Evolutionary conservation across 2,113 vertebrate species (phyloP), one percentile per base, ranked within the genome.

Genomic region (Toxotes chatareus): DNA sequence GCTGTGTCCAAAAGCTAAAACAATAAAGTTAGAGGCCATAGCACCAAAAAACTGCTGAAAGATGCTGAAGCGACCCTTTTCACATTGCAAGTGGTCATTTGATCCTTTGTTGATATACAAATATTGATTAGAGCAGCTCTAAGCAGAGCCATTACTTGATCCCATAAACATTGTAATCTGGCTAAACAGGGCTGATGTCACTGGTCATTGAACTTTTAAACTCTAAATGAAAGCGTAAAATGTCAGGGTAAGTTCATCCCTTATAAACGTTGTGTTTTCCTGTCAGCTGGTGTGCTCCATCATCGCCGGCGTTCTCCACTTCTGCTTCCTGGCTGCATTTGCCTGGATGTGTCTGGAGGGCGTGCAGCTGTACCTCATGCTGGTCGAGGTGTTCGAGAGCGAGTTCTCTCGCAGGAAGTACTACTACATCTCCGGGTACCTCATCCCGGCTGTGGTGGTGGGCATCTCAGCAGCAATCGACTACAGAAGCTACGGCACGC

Each of bases 331-430:
- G 94, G 97, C 98, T 4, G 97, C 97, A n/a, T 99, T 99, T 91
- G 95, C 97, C 84, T 99, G 98, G 98, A 99, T 99, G 97, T 99
- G 98, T 89, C 93, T 99, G 91, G 98, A 99, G 95, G 98, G 97
- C 59, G 97, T 99, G 63, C 98, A 99, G 92, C 97, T 99, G 83
- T 99, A 99, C 93, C 95, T 99, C 88, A 98, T 99, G 98, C 95
- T 99, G 92, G 97, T 99, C 32, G 98, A 99, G 93, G 98, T 99
- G 85, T 99, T 99, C 69, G 98, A 99, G 93, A 99, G 98, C 88
- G 98, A 99, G 94, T 98, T 97, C 95, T 99, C 98, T 40, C 97
- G 98, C 89, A 96, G 97, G 89, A 99, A 98, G 91, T 99, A 99
- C 91, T 99, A 98, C 88, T 99, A 99, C 71, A 91, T 97, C 66